Evolutionary conservation across 2,113 vertebrate genomes (phyloP).

Genomic region (Sinocyclocheilus maitianheensis): DNA sequence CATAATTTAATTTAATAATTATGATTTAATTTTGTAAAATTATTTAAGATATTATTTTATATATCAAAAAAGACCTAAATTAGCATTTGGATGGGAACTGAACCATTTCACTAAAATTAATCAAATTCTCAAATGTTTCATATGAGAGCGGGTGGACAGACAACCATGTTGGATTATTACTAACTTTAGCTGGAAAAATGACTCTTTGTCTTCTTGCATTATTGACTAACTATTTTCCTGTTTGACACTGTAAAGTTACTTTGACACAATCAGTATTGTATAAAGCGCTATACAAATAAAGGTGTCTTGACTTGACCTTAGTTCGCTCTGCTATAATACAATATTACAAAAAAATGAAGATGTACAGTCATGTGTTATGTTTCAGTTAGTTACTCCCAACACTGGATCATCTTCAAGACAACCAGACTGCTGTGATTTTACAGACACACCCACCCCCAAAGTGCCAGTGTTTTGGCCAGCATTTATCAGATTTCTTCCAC

Average conservation of each 20-base stretch:
- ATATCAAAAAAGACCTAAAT: not conserved
- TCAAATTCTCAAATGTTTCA: not conserved
- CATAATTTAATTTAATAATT: not conserved
- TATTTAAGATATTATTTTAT: not conserved
- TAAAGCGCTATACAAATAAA: too few relatives aligned
- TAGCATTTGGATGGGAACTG: not conserved
- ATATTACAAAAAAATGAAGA: too few relatives aligned
- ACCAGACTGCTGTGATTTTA: not conserved
- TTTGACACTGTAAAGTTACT: too few relatives aligned
- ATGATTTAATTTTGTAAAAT: not conserved
- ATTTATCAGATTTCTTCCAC: not conserved
- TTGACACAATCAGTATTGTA: too few relatives aligned
- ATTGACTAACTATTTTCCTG: too few relatives aligned
- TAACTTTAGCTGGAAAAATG: too few relatives aligned
- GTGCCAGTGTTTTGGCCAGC: not conserved
- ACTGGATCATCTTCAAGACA: not conserved
- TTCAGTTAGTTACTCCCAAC: not conserved
- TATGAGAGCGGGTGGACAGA: too few relatives aligned
- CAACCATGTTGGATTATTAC: not conserved
- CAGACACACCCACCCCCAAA: not conserved
- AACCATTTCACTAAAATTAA: not conserved
- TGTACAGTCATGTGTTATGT: too few relatives aligned
- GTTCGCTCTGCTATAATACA: too few relatives aligned
- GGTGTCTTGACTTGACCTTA: too few relatives aligned
- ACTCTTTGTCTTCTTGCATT: too few relatives aligned